Percentiles rank a stretch among this genome's conserved stretches.
Conservation (phyloP, 2,888 invertebrate species). For the Epinotia ramella region DNA sequence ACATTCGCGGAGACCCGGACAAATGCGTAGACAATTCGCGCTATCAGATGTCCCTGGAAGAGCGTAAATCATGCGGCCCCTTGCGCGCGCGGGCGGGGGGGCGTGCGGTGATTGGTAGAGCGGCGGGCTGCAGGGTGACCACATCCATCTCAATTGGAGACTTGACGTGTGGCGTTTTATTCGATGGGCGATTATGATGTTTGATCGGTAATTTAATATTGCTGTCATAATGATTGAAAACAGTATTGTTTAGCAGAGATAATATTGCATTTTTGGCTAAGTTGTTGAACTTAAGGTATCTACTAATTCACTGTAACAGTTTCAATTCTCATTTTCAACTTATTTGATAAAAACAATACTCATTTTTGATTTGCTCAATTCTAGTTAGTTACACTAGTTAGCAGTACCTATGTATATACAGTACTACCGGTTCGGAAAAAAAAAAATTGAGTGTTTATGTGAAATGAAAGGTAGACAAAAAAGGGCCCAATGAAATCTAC, state of each 20-base stretch:
- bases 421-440: too few relatives aligned
- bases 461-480: too few relatives aligned
- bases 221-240: slow-evolving; percentile 7
- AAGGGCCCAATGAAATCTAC: not conserved
- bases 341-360: too few relatives aligned
- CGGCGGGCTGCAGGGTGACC: slow-evolving; percentile 36
- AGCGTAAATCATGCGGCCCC: slow-evolving; percentile 68
- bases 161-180: slow-evolving; percentile 30
- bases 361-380: too few relatives aligned
- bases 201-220: not conserved
- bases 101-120: slow-evolving; percentile 47
- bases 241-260: too few relatives aligned
- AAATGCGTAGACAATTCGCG: slow-evolving; percentile 68
- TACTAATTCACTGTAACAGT: too few relatives aligned
- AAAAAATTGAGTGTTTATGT: too few relatives aligned
- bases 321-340: too few relatives aligned
- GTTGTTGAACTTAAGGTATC: too few relatives aligned
- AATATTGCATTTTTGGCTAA: too few relatives aligned
- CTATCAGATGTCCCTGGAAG: slow-evolving; percentile 62
- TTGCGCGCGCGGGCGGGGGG: slow-evolving; percentile 60
- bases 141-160: slow-evolving; percentile 37
- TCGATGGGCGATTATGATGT: slow-evolving; percentile 29
- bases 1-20: slow-evolving; percentile 65
- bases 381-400: too few relatives aligned
- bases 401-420: too few relatives aligned